phyloP scores from a whole-genome alignment of 2,797 vertebrate species.

The Lemur catta region DNA sequence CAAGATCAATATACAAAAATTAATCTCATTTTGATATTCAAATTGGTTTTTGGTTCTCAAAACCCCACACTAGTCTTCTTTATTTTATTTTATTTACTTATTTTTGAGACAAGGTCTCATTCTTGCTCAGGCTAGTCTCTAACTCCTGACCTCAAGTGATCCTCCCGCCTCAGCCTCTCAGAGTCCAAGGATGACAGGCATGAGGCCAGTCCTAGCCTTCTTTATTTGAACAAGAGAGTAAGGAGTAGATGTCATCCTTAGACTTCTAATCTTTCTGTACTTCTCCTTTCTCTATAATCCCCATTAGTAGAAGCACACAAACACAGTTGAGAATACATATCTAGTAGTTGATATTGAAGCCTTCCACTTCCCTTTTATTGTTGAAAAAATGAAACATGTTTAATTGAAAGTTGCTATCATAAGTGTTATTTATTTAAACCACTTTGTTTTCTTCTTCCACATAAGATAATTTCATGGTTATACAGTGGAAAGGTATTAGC shows the following conservation, averaged over 20 bases:
- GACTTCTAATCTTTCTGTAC: neutral
- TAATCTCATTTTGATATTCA: neutral
- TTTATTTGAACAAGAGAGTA: neutral
- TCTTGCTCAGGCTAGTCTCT: too few relatives aligned
- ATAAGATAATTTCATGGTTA: neutral
- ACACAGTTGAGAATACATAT: neutral
- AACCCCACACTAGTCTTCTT: neutral
- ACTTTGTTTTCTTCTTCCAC: neutral
- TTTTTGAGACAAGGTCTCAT: too few relatives aligned
- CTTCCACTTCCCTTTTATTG: neutral
- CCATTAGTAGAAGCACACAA: neutral
- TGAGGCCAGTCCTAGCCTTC: neutral
- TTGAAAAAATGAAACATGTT: neutral
- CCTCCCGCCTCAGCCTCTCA: too few relatives aligned
- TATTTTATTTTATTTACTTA: neutral
- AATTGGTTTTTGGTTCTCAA: neutral
- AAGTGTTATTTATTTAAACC: neutral
- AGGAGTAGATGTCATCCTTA: neutral
- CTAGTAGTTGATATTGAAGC: neutral
- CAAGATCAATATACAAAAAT: neutral
- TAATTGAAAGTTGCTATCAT: neutral
- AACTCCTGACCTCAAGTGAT: too few relatives aligned
- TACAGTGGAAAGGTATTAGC: neutral
- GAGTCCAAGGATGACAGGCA: too few relatives aligned
- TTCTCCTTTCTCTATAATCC: neutral